Base-by-base conservation (phyloP, 2,797 vertebrate species). In the Setipinna tenuifilis region DNA sequence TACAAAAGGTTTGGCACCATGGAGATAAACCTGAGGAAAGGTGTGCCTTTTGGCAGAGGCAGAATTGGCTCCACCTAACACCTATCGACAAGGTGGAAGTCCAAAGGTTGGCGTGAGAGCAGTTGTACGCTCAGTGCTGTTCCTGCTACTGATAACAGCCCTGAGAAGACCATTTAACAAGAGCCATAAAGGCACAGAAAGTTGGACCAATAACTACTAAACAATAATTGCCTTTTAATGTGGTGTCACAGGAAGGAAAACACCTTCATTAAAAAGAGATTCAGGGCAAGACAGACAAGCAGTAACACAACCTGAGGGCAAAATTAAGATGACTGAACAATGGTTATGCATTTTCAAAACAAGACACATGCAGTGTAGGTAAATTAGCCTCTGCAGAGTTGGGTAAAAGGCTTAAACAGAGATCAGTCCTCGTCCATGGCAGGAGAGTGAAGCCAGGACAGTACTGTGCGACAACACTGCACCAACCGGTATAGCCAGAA, bases 81-180 rank as follows among this genome's bases (percentile, higher is more conserved):
- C 3, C 31, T 35, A 4, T 71, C 68, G 11, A 16, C 28, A 35
- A 14, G 68, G 25, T 71, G 28, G 0, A 35, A 35, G 71, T 78
- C 71, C 71, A 78, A 78, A 78, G 71, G 71, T 78, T 44, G 35
- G 71, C 9, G 71, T 7, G 41, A 44, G 71, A 19, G 31, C 71
- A 78, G 7, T 2, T 54, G 7, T 54, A 78, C 65, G 31, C 31
- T 3, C 11, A 31, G 11, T 71, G 3, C 65, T 28, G 28, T 71
- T 16, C 28, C 65, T 71, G 11, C 65, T 31, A 10, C 65, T 71
- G 65, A 71, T 71, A 71, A 71, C 65, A 71, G 28, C 65, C 14
- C 65, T 31, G 71, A 78, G 28, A 71, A 0, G 31, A 31, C 41
- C 35, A 44, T 78, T 78, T 31, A 78, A 31, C 35, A 44, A 78